Base-by-base conservation (phyloP, 2,113 vertebrate genomes). In the Maccullochella peelii region DNA sequence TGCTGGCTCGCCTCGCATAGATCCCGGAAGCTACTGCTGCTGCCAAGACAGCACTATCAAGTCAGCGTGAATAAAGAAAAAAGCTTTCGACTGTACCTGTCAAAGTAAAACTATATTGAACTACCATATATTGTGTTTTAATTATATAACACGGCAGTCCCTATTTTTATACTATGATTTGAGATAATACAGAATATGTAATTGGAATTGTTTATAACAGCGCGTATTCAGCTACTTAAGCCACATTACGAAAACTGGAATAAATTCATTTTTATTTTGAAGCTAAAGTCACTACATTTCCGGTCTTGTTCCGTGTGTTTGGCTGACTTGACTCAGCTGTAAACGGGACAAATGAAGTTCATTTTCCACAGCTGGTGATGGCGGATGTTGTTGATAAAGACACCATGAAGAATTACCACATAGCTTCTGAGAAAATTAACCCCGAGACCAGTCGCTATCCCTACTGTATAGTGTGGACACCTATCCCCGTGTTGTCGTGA, bases 401-500 rank as follows among this genome's bases (percentile, higher is more conserved):
- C 76, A 96, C 94, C 79, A 97, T 97, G 96, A 97, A 96, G 94
- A 97, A 95, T 87, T 96, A 95, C 81, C 93, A 89, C 50, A 89
- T 95, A 57, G 93, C 95, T 0, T 93, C 94, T 8, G 95, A 93
- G 74, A 95, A 90, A 77, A 95, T 97, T 74, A 96, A 98, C 55
- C 90, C 96, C 2, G 96, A 95, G 67, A 89, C 94, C 61, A 94
- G 96, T 69, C 97, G 97, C 8, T 99, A 96, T 63, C 98, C 98
- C 0, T 96, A 97, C 93, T 99, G 98, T 84, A 95, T 99, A 42
- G 98, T 99, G 18, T 99, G 98, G 98, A 99, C 98, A 0, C 98
- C 98, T 0, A 99, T 99, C 88, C 98, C 98, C 57, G 96, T 99
- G 59, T 94, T 99, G 65, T 97, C 97, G 98, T 99, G 96, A 99